Base-by-base conservation (phyloP, 2,113 vertebrate species). In the Conger conger region DNA sequence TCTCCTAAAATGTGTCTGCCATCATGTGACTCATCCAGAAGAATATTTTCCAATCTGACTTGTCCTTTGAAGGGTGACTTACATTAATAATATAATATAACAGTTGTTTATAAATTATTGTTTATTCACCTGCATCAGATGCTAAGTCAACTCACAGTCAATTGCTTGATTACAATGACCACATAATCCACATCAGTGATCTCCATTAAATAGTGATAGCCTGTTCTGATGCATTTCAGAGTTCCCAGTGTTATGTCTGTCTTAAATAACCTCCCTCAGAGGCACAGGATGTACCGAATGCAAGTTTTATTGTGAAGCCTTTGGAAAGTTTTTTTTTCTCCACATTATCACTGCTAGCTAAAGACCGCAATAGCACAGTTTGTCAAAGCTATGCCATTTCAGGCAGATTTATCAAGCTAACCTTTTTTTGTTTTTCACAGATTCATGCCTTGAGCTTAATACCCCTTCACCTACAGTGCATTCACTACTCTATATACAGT, bases 121-220 rank as follows among this genome's bases (percentile, higher is more conserved):
- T 73, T 73, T 33, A 73, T 73, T 73, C 68, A 73, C 68, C 68
- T 73, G 68, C 68, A 30, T 73, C 68, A 73, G 7, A 73, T 73
- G 63, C 63, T 33, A 73, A 73, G n/a, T 33, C n/a, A 73, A 33
- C 68, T 27, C 68, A 73, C 68, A 30, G 68, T 30, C 2, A 11
- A 33, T 73, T 73, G n/a, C 68, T 9, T 73, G 68, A 30, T 73
- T 30, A 73, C 68, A 33, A 8, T 73, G 27, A 33, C 33, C 68
- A 73, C n/a, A 73, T 73, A 33, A 73, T 73, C 68, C 8, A 27
- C 57, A 23, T 27, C 57, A 2, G 23, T 73, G 27, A 73, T 73
- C 6, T 73, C 20, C 68, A 73, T 73, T 30, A 8, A 73, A 68
- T n/a, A 68, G 60, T 27, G 60, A 68, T n/a, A 20, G 20, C 3